phyloP scores from a whole-genome alignment of 2,888 invertebrate species.

The Pseudococcus viburni region DNA sequence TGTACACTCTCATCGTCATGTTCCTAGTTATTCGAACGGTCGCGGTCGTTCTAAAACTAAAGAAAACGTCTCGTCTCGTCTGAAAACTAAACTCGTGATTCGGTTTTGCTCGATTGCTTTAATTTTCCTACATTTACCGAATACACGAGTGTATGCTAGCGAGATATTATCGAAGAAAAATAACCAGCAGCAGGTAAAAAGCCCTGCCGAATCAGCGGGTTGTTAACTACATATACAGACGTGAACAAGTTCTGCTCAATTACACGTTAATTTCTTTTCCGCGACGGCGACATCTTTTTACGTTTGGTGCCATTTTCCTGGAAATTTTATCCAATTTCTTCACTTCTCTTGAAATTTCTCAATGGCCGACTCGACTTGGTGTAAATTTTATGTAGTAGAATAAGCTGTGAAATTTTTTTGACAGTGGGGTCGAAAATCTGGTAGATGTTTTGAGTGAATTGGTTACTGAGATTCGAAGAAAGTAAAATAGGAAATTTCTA shows the following conservation, averaged over 20 bases:
- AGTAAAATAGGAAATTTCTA: constrained; percentile 14
- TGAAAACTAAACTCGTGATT: neutral
- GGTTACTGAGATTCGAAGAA: neutral
- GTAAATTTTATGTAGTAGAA: neutral
- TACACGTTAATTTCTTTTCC: constrained; percentile 25
- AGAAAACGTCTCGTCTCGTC: neutral
- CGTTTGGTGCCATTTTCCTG: neutral
- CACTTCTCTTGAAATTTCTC: neutral
- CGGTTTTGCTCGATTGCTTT: constrained; percentile 8
- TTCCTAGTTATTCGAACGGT: neutral
- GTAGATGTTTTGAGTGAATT: neutral
- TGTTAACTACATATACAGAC: neutral
- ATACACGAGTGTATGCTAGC: neutral
- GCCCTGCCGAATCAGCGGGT: neutral
- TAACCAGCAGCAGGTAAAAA: neutral
- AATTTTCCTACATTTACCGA: neutral
- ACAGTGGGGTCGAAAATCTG: too few species aligned
- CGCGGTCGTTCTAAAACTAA: neutral
- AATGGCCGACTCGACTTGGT: too few species aligned
- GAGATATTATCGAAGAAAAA: neutral
- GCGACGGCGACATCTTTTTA: neutral
- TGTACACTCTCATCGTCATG: neutral
- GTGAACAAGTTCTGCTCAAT: constrained; percentile 51
- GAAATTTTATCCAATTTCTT: neutral
- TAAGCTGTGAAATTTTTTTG: neutral